A percentile compares a stretch with the other conserved stretches of the same genome.
These are phyloP conservation scores for Argyra leucocephala DNA, from an alignment of 2,888 invertebrate species.

Conservation along the genomic window DNA sequence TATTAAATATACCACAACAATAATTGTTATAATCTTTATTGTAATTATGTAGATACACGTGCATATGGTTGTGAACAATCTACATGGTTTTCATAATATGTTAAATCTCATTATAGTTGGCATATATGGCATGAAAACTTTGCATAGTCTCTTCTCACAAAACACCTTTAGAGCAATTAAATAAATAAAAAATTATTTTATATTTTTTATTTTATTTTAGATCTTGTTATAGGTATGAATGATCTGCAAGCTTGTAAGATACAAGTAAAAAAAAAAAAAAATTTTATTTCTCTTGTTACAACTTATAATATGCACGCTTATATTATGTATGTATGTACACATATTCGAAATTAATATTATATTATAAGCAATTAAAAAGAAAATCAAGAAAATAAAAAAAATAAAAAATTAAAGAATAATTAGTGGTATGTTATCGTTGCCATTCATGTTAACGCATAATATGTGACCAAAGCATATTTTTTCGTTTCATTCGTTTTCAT, in stretches of 20 bases:
- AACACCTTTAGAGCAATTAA: conserved; percentile 1
- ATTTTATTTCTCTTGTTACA: too few relatives aligned
- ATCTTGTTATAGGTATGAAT: background rate
- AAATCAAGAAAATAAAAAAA: background rate
- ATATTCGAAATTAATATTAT: too few relatives aligned
- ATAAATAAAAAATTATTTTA: background rate
- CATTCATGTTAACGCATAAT: conserved; percentile 6
- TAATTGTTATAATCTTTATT: too few relatives aligned
- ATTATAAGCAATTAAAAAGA: background rate
- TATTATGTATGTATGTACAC: too few relatives aligned
- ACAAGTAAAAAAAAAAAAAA: too few relatives aligned
- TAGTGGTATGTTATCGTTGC: conserved; percentile 10
- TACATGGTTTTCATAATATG: background rate
- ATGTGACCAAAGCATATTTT: background rate
- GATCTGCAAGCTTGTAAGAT: conserved; percentile 1
- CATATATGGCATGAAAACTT: background rate
- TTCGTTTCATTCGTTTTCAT: background rate
- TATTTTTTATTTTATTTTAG: background rate
- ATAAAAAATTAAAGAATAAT: background rate
- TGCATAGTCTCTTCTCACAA: background rate
- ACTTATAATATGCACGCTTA: too few relatives aligned
- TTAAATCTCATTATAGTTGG: background rate
- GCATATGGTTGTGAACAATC: too few relatives aligned
- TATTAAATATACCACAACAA: too few relatives aligned
- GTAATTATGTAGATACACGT: too few relatives aligned